These are phyloP conservation scores for Anthoptus insignis DNA, from an alignment of 2,888 invertebrate genomes.

Conservation along the genomic window DNA sequence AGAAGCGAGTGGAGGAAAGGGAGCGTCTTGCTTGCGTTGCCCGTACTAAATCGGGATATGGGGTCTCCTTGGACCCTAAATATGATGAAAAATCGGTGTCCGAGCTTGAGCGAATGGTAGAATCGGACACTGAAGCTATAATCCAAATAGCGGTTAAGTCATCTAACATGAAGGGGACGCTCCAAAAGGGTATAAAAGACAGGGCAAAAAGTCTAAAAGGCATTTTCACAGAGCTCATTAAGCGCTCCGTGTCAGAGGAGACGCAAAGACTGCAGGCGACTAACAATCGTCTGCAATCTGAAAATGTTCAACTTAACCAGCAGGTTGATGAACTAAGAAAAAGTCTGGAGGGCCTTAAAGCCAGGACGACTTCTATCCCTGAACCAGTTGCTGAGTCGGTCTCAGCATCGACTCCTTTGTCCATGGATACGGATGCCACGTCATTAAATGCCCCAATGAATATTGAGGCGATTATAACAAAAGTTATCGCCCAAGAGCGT, in stretches of 20 bases:
- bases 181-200: neutral
- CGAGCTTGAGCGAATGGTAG: neutral
- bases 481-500: neutral
- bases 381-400: neutral
- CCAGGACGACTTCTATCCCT: neutral
- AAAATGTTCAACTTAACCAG: neutral
- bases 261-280: neutral
- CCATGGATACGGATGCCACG: neutral
- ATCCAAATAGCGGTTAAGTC: neutral
- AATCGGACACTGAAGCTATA: neutral
- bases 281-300: neutral
- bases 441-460: too few species aligned
- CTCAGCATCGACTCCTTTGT: neutral
- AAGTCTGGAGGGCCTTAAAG: neutral
- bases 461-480: neutral
- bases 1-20: neutral
- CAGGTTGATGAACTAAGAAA: neutral
- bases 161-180: neutral
- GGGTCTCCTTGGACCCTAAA: neutral
- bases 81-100: neutral
- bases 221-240: neutral
- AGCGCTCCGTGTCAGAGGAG: neutral
- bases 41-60: neutral
- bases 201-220: neutral
- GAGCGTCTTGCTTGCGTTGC: neutral